Base-by-base conservation (phyloP, 2,113 vertebrate genomes). In the Dermatemys mawii region DNA sequence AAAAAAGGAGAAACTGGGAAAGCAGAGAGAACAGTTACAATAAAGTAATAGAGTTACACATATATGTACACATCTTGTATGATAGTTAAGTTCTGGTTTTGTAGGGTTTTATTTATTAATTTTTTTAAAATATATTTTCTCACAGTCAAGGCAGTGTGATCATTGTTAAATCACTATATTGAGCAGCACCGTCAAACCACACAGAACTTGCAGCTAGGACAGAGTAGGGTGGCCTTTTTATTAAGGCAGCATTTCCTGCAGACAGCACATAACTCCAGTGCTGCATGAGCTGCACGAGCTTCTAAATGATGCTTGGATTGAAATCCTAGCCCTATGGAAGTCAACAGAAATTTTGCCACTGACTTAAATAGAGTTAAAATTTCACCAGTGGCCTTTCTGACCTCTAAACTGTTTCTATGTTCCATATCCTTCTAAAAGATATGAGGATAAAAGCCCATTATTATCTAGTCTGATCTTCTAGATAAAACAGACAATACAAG, bases 151-250 rank as follows among this genome's bases (percentile, higher is more conserved):
- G 14, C 50, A 35, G 53, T 46, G 12, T 48, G 84, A 87, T 48
- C 49, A 51, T 35, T 0, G 0, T 41, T 53, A 4, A 21, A 16
- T 2, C 57, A 76, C 67, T 53, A 57, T 1, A 0, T 3, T 55
- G 50, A 63, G 8, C 3, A 24, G 41, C 11, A 46, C 24, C 19
- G 85, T 35, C 4, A 12, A 81, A 94, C 84, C 0, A 0, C 14
- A 24, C 0, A 1, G 26, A 46, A 51, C 67, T 8, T 86, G 26
- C 1, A 0, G 49, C 27, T 55, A 12, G 5, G 2, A 27, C 0
- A 0, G 1, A 1, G 21, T 35, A 19, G 32, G 16, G 57, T 27
- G 90, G n/a, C 6, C 1, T 1, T 55, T 22, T 70, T 78, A 16
- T 49, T n/a, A 44, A 0, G 0, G 0, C n/a, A n/a, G 51, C 26